phyloP scores from a whole-genome alignment of 2,888 invertebrate species.

The Meta bourneti region DNA sequence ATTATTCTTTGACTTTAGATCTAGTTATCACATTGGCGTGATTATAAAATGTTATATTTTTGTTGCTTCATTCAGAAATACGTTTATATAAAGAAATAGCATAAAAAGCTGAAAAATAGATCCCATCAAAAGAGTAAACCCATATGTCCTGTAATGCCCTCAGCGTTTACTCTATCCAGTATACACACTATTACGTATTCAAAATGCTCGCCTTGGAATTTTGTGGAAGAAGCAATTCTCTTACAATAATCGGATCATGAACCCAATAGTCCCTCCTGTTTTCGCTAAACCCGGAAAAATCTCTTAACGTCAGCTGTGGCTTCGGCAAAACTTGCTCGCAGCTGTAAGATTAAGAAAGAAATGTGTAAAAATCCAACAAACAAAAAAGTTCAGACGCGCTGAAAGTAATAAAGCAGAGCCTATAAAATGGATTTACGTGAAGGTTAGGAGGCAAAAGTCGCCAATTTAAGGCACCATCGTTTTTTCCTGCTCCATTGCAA shows the following conservation, averaged over 20 bases:
- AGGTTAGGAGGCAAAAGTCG: constrained; percentile 66
- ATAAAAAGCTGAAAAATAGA: not conserved
- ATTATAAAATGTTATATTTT: too few species aligned
- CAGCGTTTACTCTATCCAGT: not conserved
- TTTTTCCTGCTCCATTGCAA: constrained; percentile 56
- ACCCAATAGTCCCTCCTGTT: constrained; percentile 8
- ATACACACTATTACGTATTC: not conserved
- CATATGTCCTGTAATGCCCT: not conserved
- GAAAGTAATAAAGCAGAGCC: constrained; percentile 67
- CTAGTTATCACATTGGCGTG: too few species aligned
- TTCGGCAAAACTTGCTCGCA: constrained; percentile 29
- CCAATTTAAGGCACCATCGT: constrained; percentile 56
- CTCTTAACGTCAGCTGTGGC: constrained; percentile 35
- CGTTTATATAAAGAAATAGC: too few species aligned
- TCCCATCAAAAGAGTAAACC: not conserved
- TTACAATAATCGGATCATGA: constrained; percentile 26
- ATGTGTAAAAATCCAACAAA: constrained; percentile 9
- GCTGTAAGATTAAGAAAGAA: constrained; percentile 21
- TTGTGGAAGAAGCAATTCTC: not conserved
- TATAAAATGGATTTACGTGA: constrained; percentile 68
- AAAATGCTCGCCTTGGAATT: not conserved
- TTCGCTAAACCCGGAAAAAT: constrained; percentile 15
- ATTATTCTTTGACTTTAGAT: too few species aligned
- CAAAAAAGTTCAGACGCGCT: constrained; percentile 32
- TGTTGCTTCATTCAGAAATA: too few species aligned